Evolutionary conservation across 2,797 vertebrate genomes (phyloP), one percentile per base, ranked within the genome.

Genomic region (Crocidura indochinensis): DNA sequence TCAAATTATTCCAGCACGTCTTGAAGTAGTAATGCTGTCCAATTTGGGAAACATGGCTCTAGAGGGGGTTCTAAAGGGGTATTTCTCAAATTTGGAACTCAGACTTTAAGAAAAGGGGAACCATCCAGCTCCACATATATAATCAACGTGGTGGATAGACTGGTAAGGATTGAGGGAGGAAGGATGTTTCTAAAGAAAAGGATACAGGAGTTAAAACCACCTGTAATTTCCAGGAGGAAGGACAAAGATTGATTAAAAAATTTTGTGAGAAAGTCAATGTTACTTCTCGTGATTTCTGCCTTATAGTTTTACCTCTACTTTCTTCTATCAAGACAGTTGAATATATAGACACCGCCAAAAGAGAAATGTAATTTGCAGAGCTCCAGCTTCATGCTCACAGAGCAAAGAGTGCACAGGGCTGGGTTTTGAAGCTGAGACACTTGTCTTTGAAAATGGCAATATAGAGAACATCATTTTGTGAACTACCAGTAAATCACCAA

Each of bases 381-480:
- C 8, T 27, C 46, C 11, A 69, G 14, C 8, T 68, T 44, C 90
- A 88, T 65, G 29, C 29, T 62, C 71, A 67, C 6, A 10, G 56
- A 75, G 53, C 19, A 80, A 38, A 38, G 53, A 74, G 14, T 38
- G 47, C 27, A 51, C 19, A 26, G 22, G 8, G 2, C 19, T 65
- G 44, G 53, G 14, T 47, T 92, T 60, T 29, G 44, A 51, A 29
- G 47, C 20, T 24, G 31, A 92, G 75, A 77, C 10, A 31, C 8
- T 91, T 89, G 72, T 72, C 62, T 68, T 90, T 38, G 89, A 78
- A 91, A 91, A 75, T 26, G 20, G 53, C 14, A 75, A 71, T 12
- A 1, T 11, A 15, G 71, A 22, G 17, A 49, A 19, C 79, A 87
- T 75, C 82, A 56, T 91, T 91, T 64, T 38, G 20, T 64, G 87